Conservation (phyloP, 2,797 vertebrate genomes). For the Lycodopsis pacificus region DNA sequence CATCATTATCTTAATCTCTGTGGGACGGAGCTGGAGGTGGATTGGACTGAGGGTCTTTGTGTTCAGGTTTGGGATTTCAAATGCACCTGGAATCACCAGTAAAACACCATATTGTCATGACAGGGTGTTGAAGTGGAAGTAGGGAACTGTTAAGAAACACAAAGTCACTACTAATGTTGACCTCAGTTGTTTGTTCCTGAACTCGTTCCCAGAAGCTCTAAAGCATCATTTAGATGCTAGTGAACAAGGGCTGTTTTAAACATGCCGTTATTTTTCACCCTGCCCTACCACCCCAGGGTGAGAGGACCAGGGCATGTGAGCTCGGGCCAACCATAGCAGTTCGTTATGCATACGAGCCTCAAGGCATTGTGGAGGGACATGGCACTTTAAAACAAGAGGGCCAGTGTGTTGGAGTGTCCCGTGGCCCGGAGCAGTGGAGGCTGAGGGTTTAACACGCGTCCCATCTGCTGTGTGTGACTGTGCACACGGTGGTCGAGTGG, state of each 20-base stretch:
- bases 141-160: constrained; percentile 25
- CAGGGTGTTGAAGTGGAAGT: not conserved
- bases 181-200: constrained; percentile 64
- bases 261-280: constrained; percentile 78
- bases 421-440: constrained; percentile 77
- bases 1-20: constrained; percentile 39
- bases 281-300: constrained; percentile 76
- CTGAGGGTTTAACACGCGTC: constrained; percentile 82
- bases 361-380: constrained; percentile 72
- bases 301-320: constrained; percentile 83
- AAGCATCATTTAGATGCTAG: constrained; percentile 68
- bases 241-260: constrained; percentile 81
- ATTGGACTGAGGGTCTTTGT: constrained; percentile 1
- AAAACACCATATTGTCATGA: constrained; percentile 20
- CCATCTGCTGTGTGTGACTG: constrained; percentile 83
- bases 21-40: not conserved
- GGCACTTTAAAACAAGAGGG: constrained; percentile 81
- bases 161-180: constrained; percentile 39
- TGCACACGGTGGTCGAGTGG: constrained; percentile 78
- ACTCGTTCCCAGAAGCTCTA: constrained; percentile 54
- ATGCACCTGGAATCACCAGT: constrained; percentile 24
- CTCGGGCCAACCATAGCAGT: constrained; percentile 78
- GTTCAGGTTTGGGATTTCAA: constrained; percentile 6
- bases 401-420: constrained; percentile 80
- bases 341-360: constrained; percentile 77